Base-by-base conservation (phyloP, 2,888 invertebrate species). In the Eupithecia exiguata region DNA sequence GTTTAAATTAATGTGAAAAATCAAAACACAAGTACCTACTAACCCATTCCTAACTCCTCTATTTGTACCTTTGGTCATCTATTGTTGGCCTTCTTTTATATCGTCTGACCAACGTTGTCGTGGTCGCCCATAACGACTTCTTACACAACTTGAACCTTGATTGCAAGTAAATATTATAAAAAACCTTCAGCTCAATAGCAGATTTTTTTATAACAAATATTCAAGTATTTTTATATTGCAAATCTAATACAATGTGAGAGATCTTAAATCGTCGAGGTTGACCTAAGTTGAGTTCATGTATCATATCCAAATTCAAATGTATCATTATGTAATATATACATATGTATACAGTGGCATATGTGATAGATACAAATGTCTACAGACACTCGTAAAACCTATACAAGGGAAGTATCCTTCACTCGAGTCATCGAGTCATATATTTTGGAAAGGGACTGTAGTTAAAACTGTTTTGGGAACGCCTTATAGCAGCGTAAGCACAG, bases 401-500 rank as follows among this genome's bases (percentile, higher is more conserved):
- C 69, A 71, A 61, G 66, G 66, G 68, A 63, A 63, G 21, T 38
- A 75, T 77, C 77, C 72, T 78, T 78, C 76, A 74, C 70, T 75
- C 74, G 74, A 76, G 74, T n/a, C n/a, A 70, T 30, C 4, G 30
- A 30, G n/a, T n/a, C 75, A 74, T 76, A 74, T 74, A 71, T 78
- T 78, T 71, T 69, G 70, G 67, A 36, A 78, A 72, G 77, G 68
- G 74, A 61, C 81, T 83, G 80, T 81, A 79, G 72, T 79, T 86
- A 85, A 85, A 87, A 84, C 82, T 86, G 80, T 70, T 74, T 58
- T 63, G 46, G 83, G 82, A 83, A 80, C 84, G 86, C 81, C 79
- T 75, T 83, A 82, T 82, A 81, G 82, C 81, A 78, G 82, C 84
- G 83, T 86, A 86, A 88, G 86, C 87, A 81, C 84, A 79, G 84